Evolutionary conservation across 2,797 vertebrate species (phyloP).

Genomic region (Podargus strigoides): DNA sequence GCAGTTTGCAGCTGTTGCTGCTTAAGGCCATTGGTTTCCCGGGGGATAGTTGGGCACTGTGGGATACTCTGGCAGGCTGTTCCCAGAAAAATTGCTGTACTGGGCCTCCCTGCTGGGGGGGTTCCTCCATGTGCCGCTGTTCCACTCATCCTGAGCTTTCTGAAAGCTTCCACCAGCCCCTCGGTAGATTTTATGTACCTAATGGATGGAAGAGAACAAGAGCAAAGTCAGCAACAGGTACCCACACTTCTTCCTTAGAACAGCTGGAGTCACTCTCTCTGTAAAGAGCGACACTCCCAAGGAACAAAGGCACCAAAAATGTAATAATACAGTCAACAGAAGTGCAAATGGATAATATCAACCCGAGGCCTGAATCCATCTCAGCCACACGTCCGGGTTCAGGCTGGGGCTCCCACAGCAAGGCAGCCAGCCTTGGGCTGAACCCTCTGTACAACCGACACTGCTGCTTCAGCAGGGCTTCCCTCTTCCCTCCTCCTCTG

Average conservation of each 20-base stretch:
- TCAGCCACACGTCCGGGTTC: background rate
- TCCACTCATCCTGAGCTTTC: constrained; percentile 93
- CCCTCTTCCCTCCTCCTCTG: background rate
- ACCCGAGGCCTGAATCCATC: background rate
- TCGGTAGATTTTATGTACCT: constrained; percentile 92
- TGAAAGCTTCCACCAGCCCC: constrained; percentile 87
- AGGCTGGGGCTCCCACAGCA: background rate
- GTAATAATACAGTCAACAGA: background rate
- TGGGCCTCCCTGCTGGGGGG: constrained; percentile 83
- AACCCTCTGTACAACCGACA: background rate
- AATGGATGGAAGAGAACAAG: background rate
- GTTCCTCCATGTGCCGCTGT: constrained; percentile 83
- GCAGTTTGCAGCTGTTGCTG: background rate
- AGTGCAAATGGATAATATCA: background rate
- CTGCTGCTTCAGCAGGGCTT: background rate
- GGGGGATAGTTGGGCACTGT: constrained; percentile 88
- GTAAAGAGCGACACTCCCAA: background rate
- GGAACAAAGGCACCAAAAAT: background rate
- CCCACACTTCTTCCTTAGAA: background rate
- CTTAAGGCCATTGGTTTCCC: constrained; percentile 82
- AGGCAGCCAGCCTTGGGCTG: background rate
- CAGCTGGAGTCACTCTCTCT: background rate
- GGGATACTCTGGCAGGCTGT: constrained; percentile 88
- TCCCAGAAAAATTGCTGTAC: constrained; percentile 83
- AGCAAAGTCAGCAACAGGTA: background rate